Conservation (phyloP, 2,113 vertebrate species). For the Rostratula benghalensis region DNA sequence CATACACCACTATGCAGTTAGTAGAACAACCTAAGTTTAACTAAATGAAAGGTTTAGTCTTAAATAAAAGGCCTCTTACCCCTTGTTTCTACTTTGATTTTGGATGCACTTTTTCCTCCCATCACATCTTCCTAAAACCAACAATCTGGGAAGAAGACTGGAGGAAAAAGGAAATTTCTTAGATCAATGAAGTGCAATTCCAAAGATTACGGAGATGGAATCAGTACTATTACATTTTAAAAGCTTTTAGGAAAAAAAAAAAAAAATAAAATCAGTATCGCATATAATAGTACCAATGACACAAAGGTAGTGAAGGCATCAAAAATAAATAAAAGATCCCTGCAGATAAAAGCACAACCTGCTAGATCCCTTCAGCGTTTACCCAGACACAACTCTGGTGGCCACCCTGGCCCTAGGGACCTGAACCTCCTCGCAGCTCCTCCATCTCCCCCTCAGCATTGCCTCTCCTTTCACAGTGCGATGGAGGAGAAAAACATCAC, state of each 20-base stretch:
- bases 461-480: not conserved
- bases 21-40: slow-evolving; percentile 59
- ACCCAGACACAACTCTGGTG: not conserved
- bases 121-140: slow-evolving; percentile 74
- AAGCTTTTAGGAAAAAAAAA: not conserved
- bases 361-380: not conserved
- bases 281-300: not conserved
- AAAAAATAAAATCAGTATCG: not conserved
- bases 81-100: slow-evolving; percentile 72
- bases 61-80: slow-evolving; percentile 70
- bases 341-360: not conserved
- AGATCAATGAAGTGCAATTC: slow-evolving; percentile 62
- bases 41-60: slow-evolving; percentile 67
- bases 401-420: not conserved
- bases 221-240: slow-evolving; percentile 22
- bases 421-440: not conserved
- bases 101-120: slow-evolving; percentile 72
- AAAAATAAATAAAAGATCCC: not conserved
- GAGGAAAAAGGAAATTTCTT: slow-evolving; percentile 74
- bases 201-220: slow-evolving; percentile 47
- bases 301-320: not conserved
- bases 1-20: slow-evolving; percentile 30
- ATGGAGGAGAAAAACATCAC: not conserved
- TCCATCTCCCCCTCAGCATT: not conserved
- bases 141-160: slow-evolving; percentile 73